Base-by-base conservation (phyloP, 2,113 vertebrate species). In the Hypomesus transpacificus region DNA sequence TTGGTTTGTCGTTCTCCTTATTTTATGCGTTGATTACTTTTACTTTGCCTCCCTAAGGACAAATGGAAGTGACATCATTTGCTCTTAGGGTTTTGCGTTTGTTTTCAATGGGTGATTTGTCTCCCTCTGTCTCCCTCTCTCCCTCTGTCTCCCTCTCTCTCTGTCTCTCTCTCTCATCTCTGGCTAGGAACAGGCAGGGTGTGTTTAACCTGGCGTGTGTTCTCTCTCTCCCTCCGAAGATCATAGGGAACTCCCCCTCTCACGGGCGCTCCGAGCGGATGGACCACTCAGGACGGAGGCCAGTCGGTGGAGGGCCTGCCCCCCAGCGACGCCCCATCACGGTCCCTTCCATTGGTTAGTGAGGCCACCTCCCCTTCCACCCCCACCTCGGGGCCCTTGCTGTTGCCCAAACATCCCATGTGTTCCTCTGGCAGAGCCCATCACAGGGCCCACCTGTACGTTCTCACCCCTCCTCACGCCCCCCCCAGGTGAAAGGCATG, bases 281-380 rank as follows among this genome's bases (percentile, higher is more conserved):
- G 84, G 95, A 98, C 70, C 94, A 92, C 9, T 78, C 82, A 3
- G 92, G 93, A 70, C 91, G 93, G 80, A 93, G 94, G 89, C 85
- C 86, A 71, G 80, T 92, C 75, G 95, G 92, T 8, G 86, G 94
- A 74, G 85, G 91, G 39, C 84, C 86, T n/a, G 92, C 91, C 69
- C 87, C 93, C 58, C 95, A 90, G 68, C 91, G 95, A 83, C 89
- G 94, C 66, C 93, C 94, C 46, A 85, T 92, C 84, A 69, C 80
- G 80, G 93, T 90, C 85, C 95, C 95, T 56, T 91, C 95, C 84
- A 94, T 95, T 78, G 97, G 97, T 99, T 87, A 99, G 97, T 98
- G 91, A 80, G 85, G 86, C 91, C 85, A 82, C 76, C 77, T 76
- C 73, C 77, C 71, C 67, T 59, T 69, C 50, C 79, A 56, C 58